Base-by-base conservation (phyloP, 2,888 invertebrate genomes). In the Drosophila formosana region DNA sequence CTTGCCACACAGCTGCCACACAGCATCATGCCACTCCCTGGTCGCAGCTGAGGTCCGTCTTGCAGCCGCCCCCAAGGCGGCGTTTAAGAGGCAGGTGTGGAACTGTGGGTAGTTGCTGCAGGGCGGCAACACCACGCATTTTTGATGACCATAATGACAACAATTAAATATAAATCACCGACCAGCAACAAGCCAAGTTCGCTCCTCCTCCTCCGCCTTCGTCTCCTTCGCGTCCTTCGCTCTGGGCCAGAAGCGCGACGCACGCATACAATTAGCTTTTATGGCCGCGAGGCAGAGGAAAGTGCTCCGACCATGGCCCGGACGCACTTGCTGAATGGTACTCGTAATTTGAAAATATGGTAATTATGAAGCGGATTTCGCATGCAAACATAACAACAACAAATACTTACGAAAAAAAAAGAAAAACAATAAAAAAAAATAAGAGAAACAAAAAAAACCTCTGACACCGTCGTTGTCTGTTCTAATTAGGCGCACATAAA, bases 121-220 rank as follows among this genome's bases (percentile, higher is more conserved):
- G 47, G 30, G 39, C 61, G 43, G 18, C 50, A 47, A 30, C 39
- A 51, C 51, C 46, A 68, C 83, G 73, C 66, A 50, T 66, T 74
- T 84, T 80, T 88, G 80, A 88, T 86, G 89, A 75, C 89, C 89
- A 88, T 88, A 88, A 88, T 90, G 88, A 90, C 90, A 88, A 88
- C 88, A 88, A 90, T 88, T 90, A 88, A 90, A 90, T 81, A 88
- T 88, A 88, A 88, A 88, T 88, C 88, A 88, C 87, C 77, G 74
- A 46, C 57, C 70, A 69, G 75, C 76, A 77, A 67, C 82, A 88
- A 79, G 82, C 80, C 88, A 79, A 67, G 67, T 58, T 46, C 28
- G 5, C 62, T 56, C 52, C 61, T 69, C 39, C 30, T n/a, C 39
- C n/a, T 32, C 37, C 11, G 3, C 18, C 28, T 18, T 18, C 9